phyloP scores from a whole-genome alignment of 2,113 vertebrate species.

The Scartelaos histophorus region DNA sequence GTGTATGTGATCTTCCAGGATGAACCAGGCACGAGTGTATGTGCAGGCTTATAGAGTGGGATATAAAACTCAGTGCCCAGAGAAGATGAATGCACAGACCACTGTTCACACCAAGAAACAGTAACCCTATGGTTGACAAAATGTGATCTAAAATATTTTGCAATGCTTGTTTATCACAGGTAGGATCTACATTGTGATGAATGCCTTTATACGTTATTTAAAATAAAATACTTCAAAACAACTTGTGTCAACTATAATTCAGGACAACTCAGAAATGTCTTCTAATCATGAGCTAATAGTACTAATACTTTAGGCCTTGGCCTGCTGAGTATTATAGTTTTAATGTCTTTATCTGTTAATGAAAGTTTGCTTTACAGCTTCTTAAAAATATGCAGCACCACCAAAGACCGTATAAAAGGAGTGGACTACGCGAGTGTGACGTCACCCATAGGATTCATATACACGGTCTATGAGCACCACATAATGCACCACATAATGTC shows the following conservation, averaged over 20 bases:
- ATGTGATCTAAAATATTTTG: neutral
- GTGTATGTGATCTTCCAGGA: constrained; percentile 60
- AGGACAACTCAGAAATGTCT: neutral
- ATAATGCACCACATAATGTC: no score
- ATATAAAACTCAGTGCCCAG: constrained; percentile 81
- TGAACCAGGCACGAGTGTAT: constrained; percentile 83
- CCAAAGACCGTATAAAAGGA: no score
- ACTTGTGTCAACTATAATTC: neutral
- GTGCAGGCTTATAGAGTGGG: constrained; percentile 82
- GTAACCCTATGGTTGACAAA: neutral
- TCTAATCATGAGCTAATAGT: no score
- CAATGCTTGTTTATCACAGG: neutral
- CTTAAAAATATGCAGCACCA: no score
- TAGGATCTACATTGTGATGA: neutral
- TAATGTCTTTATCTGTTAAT: no score
- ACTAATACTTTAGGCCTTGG: no score
- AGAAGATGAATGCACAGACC: constrained; percentile 53
- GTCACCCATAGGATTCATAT: no score
- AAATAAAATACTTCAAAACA: neutral
- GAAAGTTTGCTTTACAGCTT: no score
- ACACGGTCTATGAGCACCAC: no score
- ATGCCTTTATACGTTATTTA: neutral
- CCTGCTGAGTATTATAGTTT: no score
- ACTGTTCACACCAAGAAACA: neutral
- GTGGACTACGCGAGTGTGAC: no score